Base-by-base conservation (phyloP, 1,140 invertebrate species). In the Drosophila teissieri region DNA sequence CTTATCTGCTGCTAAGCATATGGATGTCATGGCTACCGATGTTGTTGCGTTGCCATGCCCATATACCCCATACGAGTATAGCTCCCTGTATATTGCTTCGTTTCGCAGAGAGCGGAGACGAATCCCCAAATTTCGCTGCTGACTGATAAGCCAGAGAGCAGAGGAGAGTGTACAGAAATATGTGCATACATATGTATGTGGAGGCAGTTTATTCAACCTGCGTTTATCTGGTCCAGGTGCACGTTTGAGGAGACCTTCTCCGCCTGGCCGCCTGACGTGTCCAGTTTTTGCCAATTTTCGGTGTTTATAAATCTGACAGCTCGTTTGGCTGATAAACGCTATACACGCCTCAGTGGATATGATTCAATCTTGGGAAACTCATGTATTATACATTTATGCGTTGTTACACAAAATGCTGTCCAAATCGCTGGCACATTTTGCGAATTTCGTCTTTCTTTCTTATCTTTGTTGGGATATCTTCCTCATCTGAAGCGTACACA, bases 171-270 rank as follows among this genome's bases (percentile, higher is more conserved):
- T 39, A 42, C 37, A 42, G 6, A 42, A 44, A 44, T 53, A 40
- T 27, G 19, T 19, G 19, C 19, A 19, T 19, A 19, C 19, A 19
- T 19, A 19, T 19, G 19, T 19, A 19, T 2, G 1, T 19, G 11
- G 31, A 19, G 15, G 44, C 37, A 49, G 75, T 73, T 79, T 79
- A 73, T 79, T 79, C 76, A 79, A 73, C 74, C 73, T 60, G 74
- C 39, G 19, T 42, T 52, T 31, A 58, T 52, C 40, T 77, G 54
- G 53, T 60, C 34, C 44, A 40, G 24, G 14, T 19, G 19, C 36
- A 17, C 24, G 12, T 57, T 49, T 11, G 6, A 4, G 15, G 24
- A 8, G 46, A 7, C 24, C 46, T n/a, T 24, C n/a, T 17, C 14
- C n/a, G n/a, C n/a, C n/a, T n/a, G 37, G 37, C 15, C 27, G 19